Evolutionary conservation across 2,888 invertebrate species (phyloP), one percentile per base, ranked within the genome.

Genomic region (Calliphora vomitoria): DNA sequence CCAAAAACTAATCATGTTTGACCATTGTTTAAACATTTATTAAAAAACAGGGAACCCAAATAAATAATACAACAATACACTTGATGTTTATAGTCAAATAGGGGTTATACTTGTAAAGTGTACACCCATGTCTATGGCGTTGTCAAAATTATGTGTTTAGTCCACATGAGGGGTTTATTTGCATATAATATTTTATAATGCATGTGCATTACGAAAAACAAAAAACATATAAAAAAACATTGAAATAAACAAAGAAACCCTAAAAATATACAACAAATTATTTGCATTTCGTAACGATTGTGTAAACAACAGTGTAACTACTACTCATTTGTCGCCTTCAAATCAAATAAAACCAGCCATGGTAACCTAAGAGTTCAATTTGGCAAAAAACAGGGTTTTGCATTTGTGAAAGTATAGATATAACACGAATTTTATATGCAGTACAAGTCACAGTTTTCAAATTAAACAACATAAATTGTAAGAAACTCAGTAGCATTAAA

Each of bases 1-100:
- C 68, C 71, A 71, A 84, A 64, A 78, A 78, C 55, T 85, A 85
- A 85, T 87, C 85, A 76, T 85, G 71, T 85, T 83, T 87, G 83
- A 87, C 80, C 81, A 87, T 84, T 85, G 79, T 72, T 79, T 82
- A 75, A 82, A 71, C 31, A 82, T 47, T 31, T 50, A 68, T 69
- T 53, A 55, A 78, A 55, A 66, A 25, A 62, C 64, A 44, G 76
- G 44, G 13, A 81, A 68, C 53, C 81, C 81, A 82, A 81, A 64
- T 68, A 64, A 83, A 80, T 75, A 76, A 25, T 50, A 71, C n/a
- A 47, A 58, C 62, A 84, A 78, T 79, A 75, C 85, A 87, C 87
- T 87, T 87, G 85, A 85, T 85, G 64, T 60, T 68, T 55, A 31
- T 35, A 85, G 85, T 80, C 69, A 85, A 85, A 83, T 85, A 85